Conservation (phyloP, 1,140 invertebrate species). For the Drosophila seguyi region DNA sequence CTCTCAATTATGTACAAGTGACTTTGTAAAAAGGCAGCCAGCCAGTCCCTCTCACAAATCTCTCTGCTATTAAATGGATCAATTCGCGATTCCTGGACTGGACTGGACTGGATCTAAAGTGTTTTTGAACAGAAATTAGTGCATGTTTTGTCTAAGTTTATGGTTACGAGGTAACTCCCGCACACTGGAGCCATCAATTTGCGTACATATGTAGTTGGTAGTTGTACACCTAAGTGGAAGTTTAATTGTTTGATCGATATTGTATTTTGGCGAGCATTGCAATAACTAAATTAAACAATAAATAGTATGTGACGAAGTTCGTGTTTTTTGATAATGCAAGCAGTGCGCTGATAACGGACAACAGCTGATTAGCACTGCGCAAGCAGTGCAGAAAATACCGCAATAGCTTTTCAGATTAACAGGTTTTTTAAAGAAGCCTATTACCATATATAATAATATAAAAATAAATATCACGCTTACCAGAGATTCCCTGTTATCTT, state of each 20-base stretch:
- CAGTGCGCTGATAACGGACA: slow-evolving; percentile 27
- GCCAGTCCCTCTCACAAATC: slow-evolving; percentile 36
- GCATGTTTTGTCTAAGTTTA: slow-evolving; percentile 51
- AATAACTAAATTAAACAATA: slow-evolving; percentile 52
- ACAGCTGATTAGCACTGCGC: slow-evolving; percentile 9
- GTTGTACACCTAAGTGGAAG: slow-evolving; percentile 52
- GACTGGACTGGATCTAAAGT: slow-evolving; percentile 21
- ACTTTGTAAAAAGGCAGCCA: slow-evolving; percentile 43
- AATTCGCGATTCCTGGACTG: slow-evolving; percentile 37
- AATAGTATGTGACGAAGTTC: slow-evolving; percentile 9
- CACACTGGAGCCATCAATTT: slow-evolving; percentile 47
- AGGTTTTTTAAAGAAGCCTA: background rate
- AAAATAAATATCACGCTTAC: slow-evolving; percentile 1
- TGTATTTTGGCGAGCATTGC: slow-evolving; percentile 58
- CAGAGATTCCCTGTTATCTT: background rate
- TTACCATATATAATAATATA: background rate
- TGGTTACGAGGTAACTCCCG: slow-evolving; percentile 42
- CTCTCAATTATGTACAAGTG: slow-evolving; percentile 63
- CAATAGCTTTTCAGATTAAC: too few relatives aligned
- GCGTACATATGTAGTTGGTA: slow-evolving; percentile 57
- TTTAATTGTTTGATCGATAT: slow-evolving; percentile 49
- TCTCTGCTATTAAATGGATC: slow-evolving; percentile 35
- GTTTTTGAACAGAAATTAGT: slow-evolving; percentile 48
- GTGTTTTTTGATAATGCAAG: slow-evolving; percentile 12
- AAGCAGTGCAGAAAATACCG: slow-evolving; percentile 39